Conservation (phyloP, 2,888 invertebrate genomes). For the Uloborus plumipes region DNA sequence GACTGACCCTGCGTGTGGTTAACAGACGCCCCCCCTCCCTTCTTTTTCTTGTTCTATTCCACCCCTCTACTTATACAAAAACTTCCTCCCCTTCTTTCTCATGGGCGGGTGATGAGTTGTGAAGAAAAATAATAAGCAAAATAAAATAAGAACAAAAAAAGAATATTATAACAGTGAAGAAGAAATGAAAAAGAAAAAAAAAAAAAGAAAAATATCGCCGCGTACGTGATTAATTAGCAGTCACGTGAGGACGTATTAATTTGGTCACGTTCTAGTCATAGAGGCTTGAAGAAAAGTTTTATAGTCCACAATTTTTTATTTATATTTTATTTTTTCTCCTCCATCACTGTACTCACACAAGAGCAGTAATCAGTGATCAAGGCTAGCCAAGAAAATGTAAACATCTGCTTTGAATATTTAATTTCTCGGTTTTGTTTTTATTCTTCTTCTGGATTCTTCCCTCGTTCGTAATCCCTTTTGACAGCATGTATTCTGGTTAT, state of each 20-base stretch:
- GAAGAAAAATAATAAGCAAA: conserved; percentile 55
- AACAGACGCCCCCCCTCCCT: conserved; percentile 14
- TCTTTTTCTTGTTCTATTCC: conserved; percentile 7
- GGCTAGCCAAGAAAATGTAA: no score
- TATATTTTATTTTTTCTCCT: not conserved
- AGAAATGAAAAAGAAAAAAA: conserved; percentile 7
- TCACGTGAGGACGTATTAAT: conserved; percentile 59
- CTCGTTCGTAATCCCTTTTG: no score
- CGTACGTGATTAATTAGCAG: conserved; percentile 54
- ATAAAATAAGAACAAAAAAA: conserved; percentile 9
- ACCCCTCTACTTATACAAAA: not conserved
- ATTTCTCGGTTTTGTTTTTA: no score
- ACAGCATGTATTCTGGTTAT: no score
- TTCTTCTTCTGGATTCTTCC: no score
- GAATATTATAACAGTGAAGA: conserved; percentile 20
- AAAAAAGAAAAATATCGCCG: conserved; percentile 10
- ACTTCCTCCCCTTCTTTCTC: conserved; percentile 13
- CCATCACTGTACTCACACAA: no score
- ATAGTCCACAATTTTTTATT: not conserved
- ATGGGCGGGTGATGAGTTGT: conserved; percentile 59
- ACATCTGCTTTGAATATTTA: no score
- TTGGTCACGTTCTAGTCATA: conserved; percentile 55
- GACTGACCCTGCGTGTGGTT: conserved; percentile 53
- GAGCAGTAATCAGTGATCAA: no score
- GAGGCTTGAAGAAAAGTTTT: conserved; percentile 7